phyloP scores from a whole-genome alignment of 2,113 vertebrate genomes.

The Syngnathus scovelli region DNA sequence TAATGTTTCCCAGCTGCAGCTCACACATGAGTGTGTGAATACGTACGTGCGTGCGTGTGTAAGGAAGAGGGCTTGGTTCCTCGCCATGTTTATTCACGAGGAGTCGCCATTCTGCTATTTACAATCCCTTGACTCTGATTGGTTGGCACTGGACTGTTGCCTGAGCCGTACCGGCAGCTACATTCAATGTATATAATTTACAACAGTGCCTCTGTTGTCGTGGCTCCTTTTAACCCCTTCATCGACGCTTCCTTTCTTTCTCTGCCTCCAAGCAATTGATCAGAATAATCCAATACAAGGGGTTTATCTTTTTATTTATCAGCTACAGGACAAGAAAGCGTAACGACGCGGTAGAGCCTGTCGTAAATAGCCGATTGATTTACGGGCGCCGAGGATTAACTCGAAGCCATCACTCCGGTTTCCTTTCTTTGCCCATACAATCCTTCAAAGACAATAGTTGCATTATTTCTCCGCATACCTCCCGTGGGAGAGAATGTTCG shows the following conservation, averaged over 20 bases:
- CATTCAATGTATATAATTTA: not conserved
- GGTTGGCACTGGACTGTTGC: not conserved
- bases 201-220: not conserved
- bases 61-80: conserved; percentile 4
- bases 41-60: not conserved
- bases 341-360: conserved; percentile 27
- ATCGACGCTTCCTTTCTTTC: not conserved
- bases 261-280: not conserved
- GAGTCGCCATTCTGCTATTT: conserved; percentile 7
- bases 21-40: conserved; percentile 23
- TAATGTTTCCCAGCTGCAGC: conserved; percentile 68
- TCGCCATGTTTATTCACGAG: conserved; percentile 19
- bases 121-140: conserved; percentile 7
- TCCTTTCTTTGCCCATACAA: conserved; percentile 18
- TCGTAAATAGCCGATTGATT: conserved; percentile 51
- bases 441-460: conserved; percentile 37
- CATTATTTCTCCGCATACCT: conserved; percentile 27
- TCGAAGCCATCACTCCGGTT: conserved; percentile 26
- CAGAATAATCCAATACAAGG: no score
- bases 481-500: no score
- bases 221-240: not conserved
- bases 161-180: not conserved
- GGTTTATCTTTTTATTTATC: no score
- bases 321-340: no score
- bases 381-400: conserved; percentile 21